A percentile compares a stretch with the other conserved stretches of the same genome.
Evolutionary conservation across 2,888 invertebrate genomes (phyloP).

Genomic region (Magallana nippona): DNA sequence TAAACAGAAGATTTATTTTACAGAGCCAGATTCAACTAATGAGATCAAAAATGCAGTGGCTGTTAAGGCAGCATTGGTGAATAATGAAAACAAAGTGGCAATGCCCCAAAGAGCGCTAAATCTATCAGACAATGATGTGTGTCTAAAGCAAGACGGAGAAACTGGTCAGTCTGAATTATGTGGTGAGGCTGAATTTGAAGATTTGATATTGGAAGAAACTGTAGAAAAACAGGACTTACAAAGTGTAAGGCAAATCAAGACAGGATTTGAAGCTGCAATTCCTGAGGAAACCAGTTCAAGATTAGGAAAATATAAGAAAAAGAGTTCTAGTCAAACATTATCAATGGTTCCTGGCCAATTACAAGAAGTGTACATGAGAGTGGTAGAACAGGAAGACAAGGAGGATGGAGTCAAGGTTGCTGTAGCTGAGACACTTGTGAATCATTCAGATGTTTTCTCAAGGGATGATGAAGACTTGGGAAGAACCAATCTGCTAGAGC

Average conservation of each 20-base stretch:
- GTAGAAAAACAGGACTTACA: slow-evolving; percentile 1
- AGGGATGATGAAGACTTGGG: slow-evolving; percentile 53
- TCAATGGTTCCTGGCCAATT: slow-evolving; percentile 32
- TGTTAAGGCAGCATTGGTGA: neutral
- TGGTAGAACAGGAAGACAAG: neutral
- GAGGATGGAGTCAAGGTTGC: slow-evolving; percentile 31
- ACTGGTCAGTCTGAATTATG: slow-evolving; percentile 31
- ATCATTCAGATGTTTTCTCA: slow-evolving; percentile 47
- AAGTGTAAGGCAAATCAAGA: slow-evolving; percentile 22
- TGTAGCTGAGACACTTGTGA: slow-evolving; percentile 40
- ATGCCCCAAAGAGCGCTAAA: slow-evolving; percentile 6
- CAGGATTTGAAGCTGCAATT: neutral
- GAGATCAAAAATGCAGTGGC: neutral
- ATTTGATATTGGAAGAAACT: slow-evolving; percentile 17
- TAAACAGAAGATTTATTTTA: neutral
- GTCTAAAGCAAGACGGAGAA: slow-evolving; percentile 23
- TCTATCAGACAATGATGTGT: neutral
- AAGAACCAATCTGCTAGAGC: slow-evolving; percentile 47
- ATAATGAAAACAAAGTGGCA: neutral
- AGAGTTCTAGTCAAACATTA: neutral
- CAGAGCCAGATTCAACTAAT: neutral
- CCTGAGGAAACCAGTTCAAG: too few relatives aligned
- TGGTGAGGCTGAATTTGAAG: neutral
- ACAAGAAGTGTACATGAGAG: slow-evolving; percentile 4
- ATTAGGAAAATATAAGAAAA: neutral